phyloP scores from a whole-genome alignment of 2,888 invertebrate species.

The Chalcosyrphus nemorum region DNA sequence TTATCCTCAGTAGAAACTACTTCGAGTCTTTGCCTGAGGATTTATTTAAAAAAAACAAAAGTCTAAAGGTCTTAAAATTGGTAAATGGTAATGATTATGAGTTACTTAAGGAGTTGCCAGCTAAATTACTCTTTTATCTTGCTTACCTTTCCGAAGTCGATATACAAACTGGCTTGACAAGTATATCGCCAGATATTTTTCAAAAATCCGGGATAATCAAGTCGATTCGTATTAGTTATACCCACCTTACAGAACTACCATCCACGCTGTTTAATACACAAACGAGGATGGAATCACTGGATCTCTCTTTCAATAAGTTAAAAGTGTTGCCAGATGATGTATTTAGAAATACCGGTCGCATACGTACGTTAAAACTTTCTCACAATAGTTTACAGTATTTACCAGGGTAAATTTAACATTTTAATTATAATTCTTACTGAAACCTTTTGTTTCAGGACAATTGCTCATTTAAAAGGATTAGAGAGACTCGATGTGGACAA shows the following conservation, averaged over 20 bases:
- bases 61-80: constrained; percentile 84
- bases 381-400: constrained; percentile 86
- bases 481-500: constrained; percentile 82
- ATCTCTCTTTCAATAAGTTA: constrained; percentile 87
- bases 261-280: constrained; percentile 85
- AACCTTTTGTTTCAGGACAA: constrained; percentile 81
- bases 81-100: constrained; percentile 84
- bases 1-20: constrained; percentile 87
- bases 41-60: constrained; percentile 84
- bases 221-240: constrained; percentile 85
- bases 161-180: too few relatives aligned
- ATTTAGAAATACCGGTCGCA: constrained; percentile 84
- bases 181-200: too few relatives aligned
- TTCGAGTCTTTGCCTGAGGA: constrained; percentile 85
- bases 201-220: too few relatives aligned
- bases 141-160: too few relatives aligned
- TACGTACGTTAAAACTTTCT: constrained; percentile 85
- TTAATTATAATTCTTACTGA: neutral
- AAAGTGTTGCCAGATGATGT: constrained; percentile 84
- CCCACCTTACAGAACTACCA: constrained; percentile 84
- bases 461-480: constrained; percentile 82
- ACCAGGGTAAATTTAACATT: constrained; percentile 83
- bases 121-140: constrained; percentile 85
- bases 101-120: constrained; percentile 84
- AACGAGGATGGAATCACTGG: constrained; percentile 86